These are phyloP conservation scores for Punctoribates punctum DNA, from an alignment of 2,888 invertebrate genomes.

Conservation along the genomic window DNA sequence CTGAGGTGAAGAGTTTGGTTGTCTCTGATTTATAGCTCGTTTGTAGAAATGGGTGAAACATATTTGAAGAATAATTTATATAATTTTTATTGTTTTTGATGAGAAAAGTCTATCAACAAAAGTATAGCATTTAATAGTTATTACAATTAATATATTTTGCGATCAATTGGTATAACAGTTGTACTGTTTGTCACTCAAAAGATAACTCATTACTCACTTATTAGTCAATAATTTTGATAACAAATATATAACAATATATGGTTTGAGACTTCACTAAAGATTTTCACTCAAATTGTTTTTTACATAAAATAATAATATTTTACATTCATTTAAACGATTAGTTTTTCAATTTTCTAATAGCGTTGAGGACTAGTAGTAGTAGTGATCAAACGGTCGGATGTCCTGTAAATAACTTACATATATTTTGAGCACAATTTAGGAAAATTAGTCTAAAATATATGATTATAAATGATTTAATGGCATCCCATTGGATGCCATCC, in stretches of 20 bases:
- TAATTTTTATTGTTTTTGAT: not conserved
- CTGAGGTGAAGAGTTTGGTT: too few relatives aligned
- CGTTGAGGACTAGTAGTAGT: too few relatives aligned
- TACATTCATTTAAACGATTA: not conserved
- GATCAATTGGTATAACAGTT: conserved; percentile 10
- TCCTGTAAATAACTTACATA: not conserved
- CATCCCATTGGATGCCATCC: not conserved
- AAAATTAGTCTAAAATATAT: not conserved
- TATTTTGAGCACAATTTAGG: conserved; percentile 5
- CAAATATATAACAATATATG: conserved; percentile 6
- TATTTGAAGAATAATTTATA: conserved; percentile 1
- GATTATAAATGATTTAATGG: conserved; percentile 5
- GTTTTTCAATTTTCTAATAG: conserved; percentile 29
- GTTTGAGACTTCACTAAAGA: not conserved
- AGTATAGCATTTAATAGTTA: not conserved
- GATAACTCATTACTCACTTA: too few relatives aligned
- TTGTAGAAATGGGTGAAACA: not conserved
- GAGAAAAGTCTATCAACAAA: not conserved
- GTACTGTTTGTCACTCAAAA: not conserved
- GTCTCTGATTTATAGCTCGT: too few relatives aligned
- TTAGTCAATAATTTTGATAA: too few relatives aligned
- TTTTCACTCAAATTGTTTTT: conserved; percentile 14
- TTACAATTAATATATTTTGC: not conserved
- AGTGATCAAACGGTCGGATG: too few relatives aligned
- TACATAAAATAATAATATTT: conserved; percentile 1